Evolutionary conservation across 2,113 vertebrate species (phyloP).

Genomic region (Cyprinodon tularosa): DNA sequence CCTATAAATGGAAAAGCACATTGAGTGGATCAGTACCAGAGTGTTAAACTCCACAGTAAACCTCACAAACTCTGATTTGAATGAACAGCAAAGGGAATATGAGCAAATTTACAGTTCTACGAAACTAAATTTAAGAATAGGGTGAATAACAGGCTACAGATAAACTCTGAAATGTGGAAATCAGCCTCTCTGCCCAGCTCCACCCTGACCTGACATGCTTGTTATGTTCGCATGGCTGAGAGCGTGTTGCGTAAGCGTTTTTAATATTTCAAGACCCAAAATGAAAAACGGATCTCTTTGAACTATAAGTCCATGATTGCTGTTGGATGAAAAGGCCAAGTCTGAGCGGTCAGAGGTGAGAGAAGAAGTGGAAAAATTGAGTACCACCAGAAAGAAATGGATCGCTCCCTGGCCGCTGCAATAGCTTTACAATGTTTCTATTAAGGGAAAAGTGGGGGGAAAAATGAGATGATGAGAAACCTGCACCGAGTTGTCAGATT

Average conservation of each 20-base stretch:
- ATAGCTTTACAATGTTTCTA: conserved; percentile 11
- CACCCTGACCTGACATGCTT: conserved; percentile 53
- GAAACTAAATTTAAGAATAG: not conserved
- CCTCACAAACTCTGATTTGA: not conserved
- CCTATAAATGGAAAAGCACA: not conserved
- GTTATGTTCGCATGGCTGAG: conserved; percentile 62
- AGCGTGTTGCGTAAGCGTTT: conserved; percentile 75
- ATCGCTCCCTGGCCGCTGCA: not conserved
- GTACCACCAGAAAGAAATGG: conserved; percentile 28
- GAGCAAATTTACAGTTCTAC: not conserved
- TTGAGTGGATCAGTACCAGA: not conserved
- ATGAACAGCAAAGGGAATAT: not conserved
- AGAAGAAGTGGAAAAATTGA: conserved; percentile 9
- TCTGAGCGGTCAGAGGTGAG: conserved; percentile 53
- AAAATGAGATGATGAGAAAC: not conserved
- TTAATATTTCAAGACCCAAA: conserved; percentile 76
- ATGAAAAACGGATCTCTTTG: conserved; percentile 77
- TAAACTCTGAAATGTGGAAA: conserved; percentile 48
- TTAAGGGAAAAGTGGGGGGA: conserved; percentile 4
- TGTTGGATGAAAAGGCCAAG: conserved; percentile 37
- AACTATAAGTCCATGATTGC: conserved; percentile 62
- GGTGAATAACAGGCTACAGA: conserved; percentile 43
- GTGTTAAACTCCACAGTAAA: not conserved
- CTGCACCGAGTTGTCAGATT: conserved; percentile 29
- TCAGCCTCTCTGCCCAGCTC: conserved; percentile 52